These are phyloP conservation scores for Parasteatoda lunata DNA, from an alignment of 2,888 invertebrate genomes.

Conservation along the genomic window DNA sequence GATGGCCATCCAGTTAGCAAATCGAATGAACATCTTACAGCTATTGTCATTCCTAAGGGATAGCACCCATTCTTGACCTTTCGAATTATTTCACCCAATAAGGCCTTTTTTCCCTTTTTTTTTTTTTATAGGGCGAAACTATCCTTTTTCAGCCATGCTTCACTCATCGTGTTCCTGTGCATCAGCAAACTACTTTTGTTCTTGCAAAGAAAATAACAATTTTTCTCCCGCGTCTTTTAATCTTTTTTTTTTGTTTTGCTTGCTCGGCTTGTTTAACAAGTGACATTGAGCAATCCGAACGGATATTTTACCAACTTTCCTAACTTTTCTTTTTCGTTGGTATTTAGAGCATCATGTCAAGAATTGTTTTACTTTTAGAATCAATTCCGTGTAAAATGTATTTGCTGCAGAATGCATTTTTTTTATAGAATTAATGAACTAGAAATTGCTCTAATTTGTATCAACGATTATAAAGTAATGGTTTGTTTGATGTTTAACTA, in stretches of 20 bases:
- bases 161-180: slow-evolving; percentile 43
- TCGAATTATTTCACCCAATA: slow-evolving; percentile 53
- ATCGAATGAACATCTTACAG: slow-evolving; percentile 13
- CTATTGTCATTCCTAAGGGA: slow-evolving; percentile 21
- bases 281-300: slow-evolving; percentile 27
- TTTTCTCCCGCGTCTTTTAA: slow-evolving; percentile 26
- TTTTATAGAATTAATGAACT: too few species aligned
- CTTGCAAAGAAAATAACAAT: slow-evolving; percentile 15
- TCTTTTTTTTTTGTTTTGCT: slow-evolving; percentile 19
- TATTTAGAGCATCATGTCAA: slow-evolving; percentile 3
- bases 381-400: slow-evolving; percentile 22
- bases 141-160: slow-evolving; percentile 28
- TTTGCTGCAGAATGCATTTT: slow-evolving; percentile 4
- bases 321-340: slow-evolving; percentile 23
- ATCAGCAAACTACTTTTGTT: slow-evolving; percentile 50
- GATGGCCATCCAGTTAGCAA: slow-evolving; percentile 3
- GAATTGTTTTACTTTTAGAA: slow-evolving; percentile 9
- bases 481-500: too few species aligned
- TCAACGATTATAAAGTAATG: too few species aligned
- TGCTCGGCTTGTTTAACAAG: slow-evolving; percentile 39
- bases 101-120: slow-evolving; percentile 13
- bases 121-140: slow-evolving; percentile 24
- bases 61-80: slow-evolving; percentile 51
- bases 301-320: slow-evolving; percentile 34
- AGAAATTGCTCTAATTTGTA: too few species aligned